These are phyloP conservation scores for Synanthedon vespiformis DNA, from an alignment of 2,888 invertebrate genomes.

Conservation along the genomic window DNA sequence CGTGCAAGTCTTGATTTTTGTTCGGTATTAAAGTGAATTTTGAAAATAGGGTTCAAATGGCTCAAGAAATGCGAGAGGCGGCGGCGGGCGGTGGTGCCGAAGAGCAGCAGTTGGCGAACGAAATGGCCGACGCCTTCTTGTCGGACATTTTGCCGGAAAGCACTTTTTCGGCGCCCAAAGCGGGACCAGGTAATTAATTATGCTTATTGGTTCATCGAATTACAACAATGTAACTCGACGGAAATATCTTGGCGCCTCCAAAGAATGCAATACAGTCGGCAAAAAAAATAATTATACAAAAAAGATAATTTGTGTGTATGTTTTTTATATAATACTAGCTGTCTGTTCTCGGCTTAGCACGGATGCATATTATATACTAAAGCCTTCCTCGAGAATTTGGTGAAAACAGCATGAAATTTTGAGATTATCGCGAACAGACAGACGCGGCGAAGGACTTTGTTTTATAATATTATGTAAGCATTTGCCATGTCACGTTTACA, in stretches of 20 bases:
- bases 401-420: too few relatives aligned
- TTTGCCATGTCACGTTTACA: too few relatives aligned
- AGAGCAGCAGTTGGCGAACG: slow-evolving; percentile 93
- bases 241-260: too few relatives aligned
- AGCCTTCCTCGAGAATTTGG: too few relatives aligned
- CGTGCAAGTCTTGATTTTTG: neutral
- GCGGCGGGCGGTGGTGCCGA: slow-evolving; percentile 85
- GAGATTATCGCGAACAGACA: too few relatives aligned
- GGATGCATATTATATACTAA: too few relatives aligned
- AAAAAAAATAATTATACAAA: neutral
- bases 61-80: slow-evolving; percentile 97
- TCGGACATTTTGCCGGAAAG: slow-evolving; percentile 95
- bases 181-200: slow-evolving; percentile 74
- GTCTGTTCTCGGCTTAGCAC: too few relatives aligned
- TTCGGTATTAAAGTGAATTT: neutral
- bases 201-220: neutral
- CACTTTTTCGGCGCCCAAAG: slow-evolving; percentile 95
- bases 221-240: too few relatives aligned
- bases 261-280: too few relatives aligned
- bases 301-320: neutral
- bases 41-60: slow-evolving; percentile 88
- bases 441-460: too few relatives aligned
- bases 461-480: too few relatives aligned
- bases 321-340: too few relatives aligned
- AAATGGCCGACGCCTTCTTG: slow-evolving; percentile 97